phyloP scores from a whole-genome alignment of 2,888 invertebrate species.

The Tinea pellionella region DNA sequence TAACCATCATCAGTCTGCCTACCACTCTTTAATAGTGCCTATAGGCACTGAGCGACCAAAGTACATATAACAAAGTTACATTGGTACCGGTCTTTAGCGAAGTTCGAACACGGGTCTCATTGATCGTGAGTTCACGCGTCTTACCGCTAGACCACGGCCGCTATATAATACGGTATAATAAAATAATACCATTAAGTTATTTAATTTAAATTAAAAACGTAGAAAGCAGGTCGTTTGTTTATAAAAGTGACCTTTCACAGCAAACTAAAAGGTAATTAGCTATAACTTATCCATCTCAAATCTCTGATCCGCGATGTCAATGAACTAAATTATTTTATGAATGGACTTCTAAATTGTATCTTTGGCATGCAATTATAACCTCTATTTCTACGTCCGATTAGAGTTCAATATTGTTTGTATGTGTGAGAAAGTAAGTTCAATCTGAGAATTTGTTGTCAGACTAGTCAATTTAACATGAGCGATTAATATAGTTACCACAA shows the following conservation, averaged over 20 bases:
- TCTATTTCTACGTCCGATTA: background rate
- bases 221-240: background rate
- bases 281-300: constrained; percentile 7
- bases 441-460: background rate
- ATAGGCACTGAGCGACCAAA: too few species aligned
- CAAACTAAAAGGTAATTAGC: constrained; percentile 4
- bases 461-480: background rate
- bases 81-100: too few species aligned
- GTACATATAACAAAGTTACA: too few species aligned
- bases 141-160: too few species aligned
- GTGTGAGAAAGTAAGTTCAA: background rate
- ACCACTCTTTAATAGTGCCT: too few species aligned
- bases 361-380: background rate
- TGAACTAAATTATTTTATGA: constrained; percentile 8
- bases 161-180: too few species aligned
- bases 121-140: too few species aligned
- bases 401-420: background rate
- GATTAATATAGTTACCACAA: background rate
- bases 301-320: constrained; percentile 11
- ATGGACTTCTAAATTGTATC: background rate
- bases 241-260: background rate
- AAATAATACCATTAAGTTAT: too few species aligned
- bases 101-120: too few species aligned
- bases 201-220: background rate
- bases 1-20: too few species aligned